Conservation (phyloP, 1,140 invertebrate species). For the Onthophagus taurus region DNA sequence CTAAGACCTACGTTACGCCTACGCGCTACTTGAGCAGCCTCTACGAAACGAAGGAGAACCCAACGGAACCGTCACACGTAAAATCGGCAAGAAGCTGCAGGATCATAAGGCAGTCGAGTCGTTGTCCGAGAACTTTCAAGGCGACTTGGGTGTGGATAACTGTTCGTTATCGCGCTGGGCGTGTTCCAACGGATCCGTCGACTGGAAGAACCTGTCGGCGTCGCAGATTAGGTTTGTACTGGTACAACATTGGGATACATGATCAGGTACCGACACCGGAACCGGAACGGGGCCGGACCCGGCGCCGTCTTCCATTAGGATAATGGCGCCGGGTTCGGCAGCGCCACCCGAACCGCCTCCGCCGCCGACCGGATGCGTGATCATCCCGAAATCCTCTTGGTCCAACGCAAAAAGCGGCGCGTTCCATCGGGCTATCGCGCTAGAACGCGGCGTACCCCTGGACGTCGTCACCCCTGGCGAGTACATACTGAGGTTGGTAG, state of each 20-base stretch:
- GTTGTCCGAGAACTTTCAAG: conserved; percentile 15
- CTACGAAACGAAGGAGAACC: too few species aligned
- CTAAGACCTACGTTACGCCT: too few species aligned
- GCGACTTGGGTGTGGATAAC: conserved; percentile 24
- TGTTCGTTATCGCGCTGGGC: conserved; percentile 22
- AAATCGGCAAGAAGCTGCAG: conserved; percentile 34
- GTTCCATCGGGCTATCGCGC: conserved; percentile 75
- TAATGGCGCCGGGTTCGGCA: conserved; percentile 54
- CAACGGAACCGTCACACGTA: too few species aligned
- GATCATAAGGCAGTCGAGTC: conserved; percentile 27
- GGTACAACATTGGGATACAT: conserved; percentile 30
- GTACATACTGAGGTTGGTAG: conserved; percentile 80
- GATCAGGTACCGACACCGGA: conserved; percentile 24
- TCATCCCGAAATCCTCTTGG: conserved; percentile 90
- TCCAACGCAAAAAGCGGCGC: conserved; percentile 79
- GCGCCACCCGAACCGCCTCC: conserved; percentile 47
- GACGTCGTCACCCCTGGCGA: conserved; percentile 69
- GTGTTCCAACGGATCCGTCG: conserved; percentile 27
- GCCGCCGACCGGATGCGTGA: conserved; percentile 65
- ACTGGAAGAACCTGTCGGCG: conserved; percentile 36
- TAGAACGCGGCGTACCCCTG: conserved; percentile 51
- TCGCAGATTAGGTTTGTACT: conserved; percentile 35
- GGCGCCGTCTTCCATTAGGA: conserved; percentile 62
- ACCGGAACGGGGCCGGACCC: conserved; percentile 39
- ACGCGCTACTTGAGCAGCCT: conserved; percentile 30